A percentile compares a stretch with the other conserved stretches of the same genome.
Evolutionary conservation across 2,888 invertebrate genomes (phyloP).

Genomic region (Drosophila kuntzei): DNA sequence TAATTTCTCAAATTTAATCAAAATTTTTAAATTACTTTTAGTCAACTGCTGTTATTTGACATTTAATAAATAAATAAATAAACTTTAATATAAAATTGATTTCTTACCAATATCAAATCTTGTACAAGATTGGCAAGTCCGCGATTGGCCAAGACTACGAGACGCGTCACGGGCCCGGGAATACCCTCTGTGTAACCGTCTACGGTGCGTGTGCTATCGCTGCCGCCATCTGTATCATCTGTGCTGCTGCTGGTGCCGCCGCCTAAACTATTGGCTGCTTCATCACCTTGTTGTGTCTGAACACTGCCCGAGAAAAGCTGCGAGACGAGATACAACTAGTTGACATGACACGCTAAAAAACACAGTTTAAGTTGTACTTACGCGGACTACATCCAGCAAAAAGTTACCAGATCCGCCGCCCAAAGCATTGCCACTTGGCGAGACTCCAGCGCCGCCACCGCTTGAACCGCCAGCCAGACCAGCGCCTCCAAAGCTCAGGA

Average conservation of each 20-base stretch:
- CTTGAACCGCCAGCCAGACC: slow-evolving; percentile 79
- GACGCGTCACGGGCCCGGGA: slow-evolving; percentile 94
- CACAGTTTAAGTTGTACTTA: slow-evolving; percentile 86
- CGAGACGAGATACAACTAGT: background rate
- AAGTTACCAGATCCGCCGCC: slow-evolving; percentile 95
- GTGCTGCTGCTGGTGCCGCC: slow-evolving; percentile 80
- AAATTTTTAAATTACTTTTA: too few species aligned
- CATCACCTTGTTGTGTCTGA: slow-evolving; percentile 87
- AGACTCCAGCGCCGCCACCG: slow-evolving; percentile 77
- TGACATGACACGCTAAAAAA: background rate
- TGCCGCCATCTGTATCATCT: slow-evolving; percentile 86
- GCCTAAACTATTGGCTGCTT: slow-evolving; percentile 86
- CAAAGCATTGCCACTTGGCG: slow-evolving; percentile 86
- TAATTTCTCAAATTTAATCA: too few species aligned
- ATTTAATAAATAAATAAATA: background rate
- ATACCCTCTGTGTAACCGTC: slow-evolving; percentile 92
- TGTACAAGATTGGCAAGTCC: slow-evolving; percentile 94
- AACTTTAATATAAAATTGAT: background rate
- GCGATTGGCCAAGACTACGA: slow-evolving; percentile 94
- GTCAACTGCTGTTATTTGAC: background rate
- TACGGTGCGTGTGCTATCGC: slow-evolving; percentile 86
- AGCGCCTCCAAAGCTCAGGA: slow-evolving; percentile 86
- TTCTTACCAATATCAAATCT: slow-evolving; percentile 93
- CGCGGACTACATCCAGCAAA: slow-evolving; percentile 95
- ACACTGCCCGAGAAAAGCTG: slow-evolving; percentile 93